These are phyloP conservation scores for Tyrophagus putrescentiae DNA, from an alignment of 1,140 invertebrate genomes.

Conservation along the genomic window DNA sequence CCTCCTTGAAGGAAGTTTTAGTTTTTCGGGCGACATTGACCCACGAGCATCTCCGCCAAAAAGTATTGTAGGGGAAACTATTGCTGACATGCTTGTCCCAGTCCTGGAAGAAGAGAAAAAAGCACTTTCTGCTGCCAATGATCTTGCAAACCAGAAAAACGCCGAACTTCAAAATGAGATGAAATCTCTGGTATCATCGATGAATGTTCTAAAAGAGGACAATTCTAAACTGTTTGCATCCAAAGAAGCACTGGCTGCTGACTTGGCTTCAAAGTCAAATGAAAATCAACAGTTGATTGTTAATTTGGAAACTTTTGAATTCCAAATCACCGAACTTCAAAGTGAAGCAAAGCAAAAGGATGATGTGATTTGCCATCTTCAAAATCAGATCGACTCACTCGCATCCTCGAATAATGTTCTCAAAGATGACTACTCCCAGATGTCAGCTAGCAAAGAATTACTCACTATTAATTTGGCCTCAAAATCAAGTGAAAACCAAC, in stretches of 20 bases:
- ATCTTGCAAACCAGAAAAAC: not conserved
- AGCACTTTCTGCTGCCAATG: not conserved
- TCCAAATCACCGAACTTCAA: not conserved
- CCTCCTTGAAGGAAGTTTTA: too few species aligned
- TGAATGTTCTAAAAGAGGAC: not conserved
- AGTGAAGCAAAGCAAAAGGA: not conserved
- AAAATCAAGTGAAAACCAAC: not conserved
- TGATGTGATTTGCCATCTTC: too few species aligned
- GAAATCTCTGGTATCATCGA: not conserved
- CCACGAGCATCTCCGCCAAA: too few species aligned
- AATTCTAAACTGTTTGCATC: not conserved
- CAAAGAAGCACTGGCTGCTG: not conserved
- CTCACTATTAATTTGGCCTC: not conserved
- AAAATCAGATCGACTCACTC: too few species aligned
- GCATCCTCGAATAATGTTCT: not conserved
- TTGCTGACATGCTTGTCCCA: slow-evolving; percentile 1
- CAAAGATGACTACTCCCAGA: not conserved
- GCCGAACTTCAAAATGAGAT: not conserved
- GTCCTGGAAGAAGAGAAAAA: not conserved
- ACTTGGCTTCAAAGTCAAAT: not conserved
- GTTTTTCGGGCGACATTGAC: too few species aligned
- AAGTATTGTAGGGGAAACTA: not conserved
- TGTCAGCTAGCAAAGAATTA: not conserved
- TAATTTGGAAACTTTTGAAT: not conserved
- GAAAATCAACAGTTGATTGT: not conserved